phyloP scores from a whole-genome alignment of 2,888 invertebrate genomes.

The Hecatera dysodea region DNA sequence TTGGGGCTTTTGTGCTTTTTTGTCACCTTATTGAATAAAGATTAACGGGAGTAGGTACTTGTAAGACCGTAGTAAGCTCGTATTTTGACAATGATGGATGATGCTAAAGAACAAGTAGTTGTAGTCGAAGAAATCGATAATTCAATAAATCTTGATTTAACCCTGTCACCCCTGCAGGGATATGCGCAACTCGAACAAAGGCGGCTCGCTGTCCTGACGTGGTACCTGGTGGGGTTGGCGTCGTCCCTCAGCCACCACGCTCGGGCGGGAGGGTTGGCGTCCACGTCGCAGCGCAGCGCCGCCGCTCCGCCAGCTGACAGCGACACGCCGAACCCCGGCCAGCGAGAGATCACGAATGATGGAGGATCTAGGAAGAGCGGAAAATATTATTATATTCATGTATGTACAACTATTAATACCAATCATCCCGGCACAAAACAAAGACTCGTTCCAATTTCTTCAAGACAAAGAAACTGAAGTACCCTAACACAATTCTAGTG shows the following conservation, averaged over 20 bases:
- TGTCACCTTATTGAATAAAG: not conserved
- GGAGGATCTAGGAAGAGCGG: constrained; percentile 93
- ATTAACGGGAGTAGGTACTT: not conserved
- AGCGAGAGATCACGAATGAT: constrained; percentile 97
- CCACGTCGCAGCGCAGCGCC: constrained; percentile 97
- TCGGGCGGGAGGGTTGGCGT: constrained; percentile 97
- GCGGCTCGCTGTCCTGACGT: too few relatives aligned
- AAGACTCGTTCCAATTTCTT: not conserved
- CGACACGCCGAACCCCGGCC: constrained; percentile 98
- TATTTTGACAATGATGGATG: not conserved
- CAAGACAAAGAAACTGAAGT: not conserved
- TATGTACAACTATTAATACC: too few relatives aligned
- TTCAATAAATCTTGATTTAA: not conserved
- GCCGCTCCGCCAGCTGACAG: constrained; percentile 97
- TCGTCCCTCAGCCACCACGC: constrained; percentile 95
- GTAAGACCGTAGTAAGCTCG: not conserved
- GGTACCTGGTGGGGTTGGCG: constrained; percentile 88
- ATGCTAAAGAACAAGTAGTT: not conserved
- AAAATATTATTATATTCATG: not conserved
- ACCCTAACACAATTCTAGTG: not conserved
- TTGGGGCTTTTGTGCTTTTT: not conserved
- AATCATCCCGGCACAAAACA: too few relatives aligned
- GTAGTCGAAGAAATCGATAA: not conserved
- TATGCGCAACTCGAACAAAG: not conserved
- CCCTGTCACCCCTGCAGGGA: not conserved